Conservation (phyloP, 1,140 invertebrate species). For the Orius insidiosus region DNA sequence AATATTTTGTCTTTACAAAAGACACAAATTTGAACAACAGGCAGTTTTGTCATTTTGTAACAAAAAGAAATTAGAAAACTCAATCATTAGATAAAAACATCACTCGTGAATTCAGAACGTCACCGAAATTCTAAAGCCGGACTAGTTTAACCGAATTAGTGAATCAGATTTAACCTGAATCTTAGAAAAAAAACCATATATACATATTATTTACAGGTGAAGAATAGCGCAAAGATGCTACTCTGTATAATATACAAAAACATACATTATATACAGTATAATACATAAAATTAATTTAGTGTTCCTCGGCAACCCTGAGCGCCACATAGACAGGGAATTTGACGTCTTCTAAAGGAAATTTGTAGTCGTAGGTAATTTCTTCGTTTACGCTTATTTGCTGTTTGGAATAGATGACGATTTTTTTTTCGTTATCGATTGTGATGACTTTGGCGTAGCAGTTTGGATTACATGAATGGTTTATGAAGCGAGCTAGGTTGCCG, state of each 20-base stretch:
- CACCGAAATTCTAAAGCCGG: too few species aligned
- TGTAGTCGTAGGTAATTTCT: slow-evolving; percentile 99
- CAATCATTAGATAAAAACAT: too few species aligned
- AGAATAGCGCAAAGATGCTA: too few species aligned
- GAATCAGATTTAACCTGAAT: too few species aligned
- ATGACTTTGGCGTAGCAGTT: slow-evolving; percentile 99
- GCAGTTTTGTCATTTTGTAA: too few species aligned
- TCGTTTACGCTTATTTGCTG: slow-evolving; percentile 94
- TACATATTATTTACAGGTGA: too few species aligned
- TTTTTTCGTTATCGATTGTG: slow-evolving; percentile 93
- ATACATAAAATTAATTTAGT: slow-evolving; percentile 57
- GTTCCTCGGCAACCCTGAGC: slow-evolving; percentile 84
- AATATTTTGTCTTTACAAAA: too few species aligned
- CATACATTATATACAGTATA: not conserved
- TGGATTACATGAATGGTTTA: slow-evolving; percentile 98
- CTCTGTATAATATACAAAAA: not conserved
- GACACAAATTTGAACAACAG: too few species aligned
- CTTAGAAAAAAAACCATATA: too few species aligned
- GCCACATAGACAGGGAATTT: slow-evolving; percentile 96
- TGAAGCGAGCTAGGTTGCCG: slow-evolving; percentile 95
- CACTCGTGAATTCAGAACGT: too few species aligned
- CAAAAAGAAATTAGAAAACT: too few species aligned
- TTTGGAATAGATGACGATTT: slow-evolving; percentile 99
- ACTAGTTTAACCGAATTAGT: too few species aligned
- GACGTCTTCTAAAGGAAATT: slow-evolving; percentile 97